These are phyloP conservation scores for Harpegnathos saltator DNA, from an alignment of 1,140 invertebrate genomes.

Conservation along the genomic window DNA sequence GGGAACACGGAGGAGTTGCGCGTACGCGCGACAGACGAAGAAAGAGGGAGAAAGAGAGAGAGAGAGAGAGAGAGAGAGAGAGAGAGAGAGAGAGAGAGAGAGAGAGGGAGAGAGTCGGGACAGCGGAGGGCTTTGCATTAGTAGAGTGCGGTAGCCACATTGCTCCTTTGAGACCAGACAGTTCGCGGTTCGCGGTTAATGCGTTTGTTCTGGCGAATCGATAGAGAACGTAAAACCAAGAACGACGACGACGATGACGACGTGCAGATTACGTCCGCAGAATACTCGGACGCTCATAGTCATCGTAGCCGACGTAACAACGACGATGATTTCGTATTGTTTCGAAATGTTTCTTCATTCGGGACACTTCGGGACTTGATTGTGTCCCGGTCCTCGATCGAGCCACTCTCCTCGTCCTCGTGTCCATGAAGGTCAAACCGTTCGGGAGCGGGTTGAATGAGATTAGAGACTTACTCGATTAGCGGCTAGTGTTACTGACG, in stretches of 20 bases:
- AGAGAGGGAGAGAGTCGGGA: constrained; percentile 18
- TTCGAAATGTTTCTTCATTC: constrained; percentile 17
- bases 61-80: constrained; percentile 1
- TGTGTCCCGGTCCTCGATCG: too few species aligned
- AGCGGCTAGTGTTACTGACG: too few species aligned
- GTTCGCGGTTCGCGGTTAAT: constrained; percentile 73
- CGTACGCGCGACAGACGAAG: constrained; percentile 12
- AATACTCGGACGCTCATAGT: background rate
- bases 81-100: background rate
- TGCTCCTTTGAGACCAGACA: constrained; percentile 71
- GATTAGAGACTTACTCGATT: too few species aligned
- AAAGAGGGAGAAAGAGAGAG: background rate
- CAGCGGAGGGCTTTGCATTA: constrained; percentile 65
- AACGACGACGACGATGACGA: background rate
- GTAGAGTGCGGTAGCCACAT: constrained; percentile 65
- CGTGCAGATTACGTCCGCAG: constrained; percentile 16
- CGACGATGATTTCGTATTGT: background rate
- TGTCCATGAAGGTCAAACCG: background rate
- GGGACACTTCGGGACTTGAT: constrained; percentile 25
- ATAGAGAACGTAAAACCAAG: constrained; percentile 64
- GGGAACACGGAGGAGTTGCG: background rate
- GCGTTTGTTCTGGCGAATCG: constrained; percentile 67
- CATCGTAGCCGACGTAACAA: background rate
- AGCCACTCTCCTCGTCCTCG: background rate
- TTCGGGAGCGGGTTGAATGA: background rate